These are phyloP conservation scores for Poeciliopsis retropinna DNA, from an alignment of 2,113 vertebrate species.

Conservation along the genomic window DNA sequence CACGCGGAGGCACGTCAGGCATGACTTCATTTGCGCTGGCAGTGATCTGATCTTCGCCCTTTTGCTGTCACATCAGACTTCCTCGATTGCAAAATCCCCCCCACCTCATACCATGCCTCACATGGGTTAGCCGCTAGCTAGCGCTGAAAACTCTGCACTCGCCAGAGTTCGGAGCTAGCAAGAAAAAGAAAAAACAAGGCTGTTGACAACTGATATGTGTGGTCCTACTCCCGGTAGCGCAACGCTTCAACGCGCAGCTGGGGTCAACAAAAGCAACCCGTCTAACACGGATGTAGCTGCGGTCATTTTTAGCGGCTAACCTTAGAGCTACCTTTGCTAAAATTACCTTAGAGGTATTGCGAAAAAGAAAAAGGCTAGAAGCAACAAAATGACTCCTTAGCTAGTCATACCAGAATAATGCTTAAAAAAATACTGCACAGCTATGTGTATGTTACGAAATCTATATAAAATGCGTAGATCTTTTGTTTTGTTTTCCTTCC, in stretches of 20 bases:
- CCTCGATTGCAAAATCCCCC: background rate
- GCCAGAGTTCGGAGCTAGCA: background rate
- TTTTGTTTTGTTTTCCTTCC: constrained; percentile 36
- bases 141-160: background rate
- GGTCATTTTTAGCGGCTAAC: constrained; percentile 26
- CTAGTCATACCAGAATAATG: background rate
- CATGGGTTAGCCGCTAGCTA: background rate
- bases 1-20: constrained; percentile 3
- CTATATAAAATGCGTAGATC: background rate
- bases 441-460: background rate
- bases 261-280: background rate
- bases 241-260: background rate
- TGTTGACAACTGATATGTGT: background rate
- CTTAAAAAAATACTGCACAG: background rate
- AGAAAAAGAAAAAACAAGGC: background rate
- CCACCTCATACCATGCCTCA: background rate
- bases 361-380: background rate
- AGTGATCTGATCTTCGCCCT: background rate
- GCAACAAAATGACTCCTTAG: background rate
- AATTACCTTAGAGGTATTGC: constrained; percentile 11
- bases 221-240: background rate
- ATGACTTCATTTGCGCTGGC: constrained; percentile 34
- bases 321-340: constrained; percentile 23
- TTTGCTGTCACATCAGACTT: background rate
- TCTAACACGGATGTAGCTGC: background rate